Conservation (phyloP, 1,140 invertebrate genomes). For the Caerostris extrusa region DNA sequence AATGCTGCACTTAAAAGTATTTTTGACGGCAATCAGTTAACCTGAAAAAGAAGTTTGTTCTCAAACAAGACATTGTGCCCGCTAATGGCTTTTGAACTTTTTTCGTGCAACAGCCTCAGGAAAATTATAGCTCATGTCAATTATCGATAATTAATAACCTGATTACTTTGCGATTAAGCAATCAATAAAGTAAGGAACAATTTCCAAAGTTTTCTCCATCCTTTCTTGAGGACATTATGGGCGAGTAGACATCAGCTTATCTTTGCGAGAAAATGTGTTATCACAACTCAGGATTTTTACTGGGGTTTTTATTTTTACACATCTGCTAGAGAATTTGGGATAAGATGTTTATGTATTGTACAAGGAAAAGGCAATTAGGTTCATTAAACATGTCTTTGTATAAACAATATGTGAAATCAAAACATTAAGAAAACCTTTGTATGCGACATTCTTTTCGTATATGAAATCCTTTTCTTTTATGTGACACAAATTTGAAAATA, state of each 20-base stretch:
- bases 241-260: neutral
- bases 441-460: too few relatives aligned
- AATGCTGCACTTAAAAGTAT: constrained; percentile 19
- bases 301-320: too few relatives aligned
- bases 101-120: constrained; percentile 40
- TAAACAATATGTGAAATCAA: too few relatives aligned
- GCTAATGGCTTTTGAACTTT: constrained; percentile 57
- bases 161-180: constrained; percentile 59
- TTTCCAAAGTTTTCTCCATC: constrained; percentile 38
- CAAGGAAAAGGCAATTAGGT: too few relatives aligned
- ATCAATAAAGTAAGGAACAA: constrained; percentile 29
- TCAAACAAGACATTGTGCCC: neutral
- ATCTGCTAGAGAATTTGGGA: too few relatives aligned
- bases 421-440: too few relatives aligned
- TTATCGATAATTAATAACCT: constrained; percentile 68
- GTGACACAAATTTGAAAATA: too few relatives aligned
- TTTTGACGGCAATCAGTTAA: constrained; percentile 27
- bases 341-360: too few relatives aligned
- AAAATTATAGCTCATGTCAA: constrained; percentile 59
- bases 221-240: neutral
- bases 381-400: too few relatives aligned
- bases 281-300: neutral
- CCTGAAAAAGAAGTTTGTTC: constrained; percentile 42
- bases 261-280: neutral
- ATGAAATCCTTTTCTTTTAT: too few relatives aligned